Percentiles rank a stretch among this genome's conserved stretches.
Evolutionary conservation across 30 jellyfish, hydroid and myxozoan genomes (phyloP).

Genomic region (Haliclystus octoradiatus): DNA sequence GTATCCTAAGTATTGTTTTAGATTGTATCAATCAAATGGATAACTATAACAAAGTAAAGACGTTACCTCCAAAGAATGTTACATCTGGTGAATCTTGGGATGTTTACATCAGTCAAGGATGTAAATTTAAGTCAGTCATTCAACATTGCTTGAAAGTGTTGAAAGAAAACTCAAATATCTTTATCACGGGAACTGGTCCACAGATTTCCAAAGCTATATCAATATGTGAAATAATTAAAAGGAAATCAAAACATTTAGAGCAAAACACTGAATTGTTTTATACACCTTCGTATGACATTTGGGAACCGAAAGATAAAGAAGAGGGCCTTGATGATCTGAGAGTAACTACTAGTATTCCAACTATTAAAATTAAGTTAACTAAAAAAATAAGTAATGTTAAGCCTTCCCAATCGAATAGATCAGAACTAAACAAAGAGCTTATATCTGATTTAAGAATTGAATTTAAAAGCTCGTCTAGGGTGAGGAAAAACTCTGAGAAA

Average conservation of each 20-base stretch:
- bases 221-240: conserved; percentile 28
- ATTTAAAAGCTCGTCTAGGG: too few relatives aligned
- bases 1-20: too few relatives aligned
- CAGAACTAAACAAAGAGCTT: too few relatives aligned
- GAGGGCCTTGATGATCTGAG: conserved; percentile 29
- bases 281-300: conserved; percentile 24
- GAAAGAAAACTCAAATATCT: conserved; percentile 9
- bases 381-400: background rate
- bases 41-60: conserved; percentile 7
- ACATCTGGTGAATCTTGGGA: conserved; percentile 38
- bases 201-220: conserved; percentile 40
- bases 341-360: conserved; percentile 39
- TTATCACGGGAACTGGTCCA: conserved; percentile 32
- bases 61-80: background rate
- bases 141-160: conserved; percentile 37
- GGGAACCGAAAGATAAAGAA: conserved; percentile 42
- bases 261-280: conserved; percentile 26
- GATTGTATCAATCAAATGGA: too few relatives aligned
- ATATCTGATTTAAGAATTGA: too few relatives aligned
- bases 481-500: too few relatives aligned
- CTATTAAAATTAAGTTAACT: conserved; percentile 13
- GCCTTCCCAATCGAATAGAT: too few relatives aligned
- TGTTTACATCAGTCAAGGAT: conserved; percentile 45
- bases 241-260: conserved; percentile 6
- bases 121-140: conserved; percentile 27